Percentiles rank a stretch among this genome's conserved stretches.
Evolutionary conservation across 2,797 vertebrate genomes (phyloP).

Genomic region (Enteromius argenteus): DNA sequence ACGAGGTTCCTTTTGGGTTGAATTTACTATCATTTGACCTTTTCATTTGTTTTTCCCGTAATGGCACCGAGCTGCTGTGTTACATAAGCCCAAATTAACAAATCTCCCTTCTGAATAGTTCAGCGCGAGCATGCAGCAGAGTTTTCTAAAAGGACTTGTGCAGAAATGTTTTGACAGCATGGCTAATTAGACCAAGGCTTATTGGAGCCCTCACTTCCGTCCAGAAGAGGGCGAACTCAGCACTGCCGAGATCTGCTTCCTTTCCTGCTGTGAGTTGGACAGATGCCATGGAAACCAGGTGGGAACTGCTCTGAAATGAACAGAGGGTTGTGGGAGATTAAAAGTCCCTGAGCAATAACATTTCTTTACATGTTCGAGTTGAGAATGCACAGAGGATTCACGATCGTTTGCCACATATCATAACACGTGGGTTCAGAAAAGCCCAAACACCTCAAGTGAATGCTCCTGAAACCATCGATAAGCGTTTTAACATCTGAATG

Average conservation of each 20-base stretch:
- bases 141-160: slow-evolving; percentile 77
- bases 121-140: slow-evolving; percentile 44
- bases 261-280: slow-evolving; percentile 80
- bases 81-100: slow-evolving; percentile 57
- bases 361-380: slow-evolving; percentile 56
- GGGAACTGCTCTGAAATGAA: slow-evolving; percentile 64
- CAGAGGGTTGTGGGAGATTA: slow-evolving; percentile 69
- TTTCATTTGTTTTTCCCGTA: slow-evolving; percentile 36
- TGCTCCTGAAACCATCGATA: neutral
- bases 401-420: slow-evolving; percentile 26
- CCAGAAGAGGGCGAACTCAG: slow-evolving; percentile 81
- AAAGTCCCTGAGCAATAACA: slow-evolving; percentile 62
- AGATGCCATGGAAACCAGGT: slow-evolving; percentile 70
- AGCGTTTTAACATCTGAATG: slow-evolving; percentile 33
- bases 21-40: slow-evolving; percentile 36
- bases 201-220: slow-evolving; percentile 77
- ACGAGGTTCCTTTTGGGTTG: slow-evolving; percentile 6
- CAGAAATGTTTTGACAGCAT: slow-evolving; percentile 76
- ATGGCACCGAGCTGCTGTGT: slow-evolving; percentile 39
- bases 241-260: slow-evolving; percentile 76
- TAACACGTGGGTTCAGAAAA: slow-evolving; percentile 1
- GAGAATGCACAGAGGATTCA: slow-evolving; percentile 27
- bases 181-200: slow-evolving; percentile 73
- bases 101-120: slow-evolving; percentile 24
- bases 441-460: neutral